phyloP scores from a whole-genome alignment of 1,140 invertebrate genomes.

The Galendromus occidentalis region DNA sequence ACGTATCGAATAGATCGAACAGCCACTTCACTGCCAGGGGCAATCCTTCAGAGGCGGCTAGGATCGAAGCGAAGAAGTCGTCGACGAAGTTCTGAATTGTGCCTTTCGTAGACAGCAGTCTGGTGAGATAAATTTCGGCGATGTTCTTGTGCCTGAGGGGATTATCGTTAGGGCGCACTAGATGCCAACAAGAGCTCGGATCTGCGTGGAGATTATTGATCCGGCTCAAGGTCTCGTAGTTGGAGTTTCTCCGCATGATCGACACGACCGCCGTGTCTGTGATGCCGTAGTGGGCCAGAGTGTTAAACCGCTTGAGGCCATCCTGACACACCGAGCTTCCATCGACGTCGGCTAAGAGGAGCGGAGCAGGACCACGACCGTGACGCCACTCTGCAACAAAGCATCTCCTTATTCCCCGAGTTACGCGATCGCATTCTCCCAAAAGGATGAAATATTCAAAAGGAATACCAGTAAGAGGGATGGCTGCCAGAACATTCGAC shows the following conservation, averaged over 20 bases:
- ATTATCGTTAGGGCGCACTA: conserved; percentile 17
- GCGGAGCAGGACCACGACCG: conserved; percentile 31
- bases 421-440: too few species aligned
- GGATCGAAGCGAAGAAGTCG: conserved; percentile 18
- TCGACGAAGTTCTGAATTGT: conserved; percentile 25
- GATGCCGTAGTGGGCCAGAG: conserved; percentile 70
- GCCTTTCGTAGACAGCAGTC: conserved; percentile 63
- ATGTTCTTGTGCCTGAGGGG: conserved; percentile 47
- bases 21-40: conserved; percentile 25
- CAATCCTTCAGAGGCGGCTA: conserved; percentile 14
- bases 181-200: conserved; percentile 14
- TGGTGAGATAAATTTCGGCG: conserved; percentile 81
- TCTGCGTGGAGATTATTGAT: neutral
- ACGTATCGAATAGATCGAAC: conserved; percentile 24
- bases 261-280: conserved; percentile 81
- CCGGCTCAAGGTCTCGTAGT: conserved; percentile 9
- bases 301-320: conserved; percentile 73
- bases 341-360: neutral
- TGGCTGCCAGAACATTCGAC: too few species aligned
- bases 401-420: too few species aligned
- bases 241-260: conserved; percentile 49
- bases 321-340: neutral
- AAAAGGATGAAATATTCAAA: too few species aligned
- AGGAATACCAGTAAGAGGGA: too few species aligned
- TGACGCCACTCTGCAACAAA: conserved; percentile 30